phyloP scores from a whole-genome alignment of 2,113 vertebrate genomes.

The Ceyx cyanopectus region DNA sequence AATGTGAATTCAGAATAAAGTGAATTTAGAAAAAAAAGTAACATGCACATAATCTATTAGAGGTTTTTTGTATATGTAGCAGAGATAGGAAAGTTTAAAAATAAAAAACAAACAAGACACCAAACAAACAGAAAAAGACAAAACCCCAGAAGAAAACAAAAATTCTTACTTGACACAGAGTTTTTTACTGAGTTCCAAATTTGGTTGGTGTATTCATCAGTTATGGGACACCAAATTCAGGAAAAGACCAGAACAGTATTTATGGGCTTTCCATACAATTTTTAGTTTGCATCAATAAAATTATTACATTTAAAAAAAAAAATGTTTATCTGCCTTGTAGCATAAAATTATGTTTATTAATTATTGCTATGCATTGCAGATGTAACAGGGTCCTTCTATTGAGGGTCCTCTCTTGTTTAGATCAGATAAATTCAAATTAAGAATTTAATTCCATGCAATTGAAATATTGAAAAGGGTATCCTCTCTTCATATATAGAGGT shows the following conservation, averaged over 20 bases:
- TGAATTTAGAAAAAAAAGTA: neutral
- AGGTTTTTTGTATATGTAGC: neutral
- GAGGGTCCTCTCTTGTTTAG: neutral
- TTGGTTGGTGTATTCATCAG: neutral
- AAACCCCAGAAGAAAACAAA: neutral
- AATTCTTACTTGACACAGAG: neutral
- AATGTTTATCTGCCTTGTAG: neutral
- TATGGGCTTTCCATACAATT: neutral
- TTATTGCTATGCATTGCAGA: neutral
- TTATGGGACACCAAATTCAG: neutral
- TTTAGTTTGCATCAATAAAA: neutral
- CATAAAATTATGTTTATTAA: neutral
- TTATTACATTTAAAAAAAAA: neutral
- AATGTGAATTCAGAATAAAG: neutral
- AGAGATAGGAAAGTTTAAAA: neutral
- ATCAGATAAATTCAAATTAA: neutral
- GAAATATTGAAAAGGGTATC: neutral
- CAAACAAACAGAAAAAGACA: too few relatives aligned
- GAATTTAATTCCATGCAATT: neutral
- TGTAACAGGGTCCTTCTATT: neutral
- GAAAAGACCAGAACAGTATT: neutral
- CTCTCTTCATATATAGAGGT: neutral
- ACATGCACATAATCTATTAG: neutral
- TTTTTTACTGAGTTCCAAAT: neutral
- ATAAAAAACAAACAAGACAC: too few relatives aligned